Conservation (phyloP, 2,888 invertebrate genomes). For the Cosmorhoe ocellata region DNA sequence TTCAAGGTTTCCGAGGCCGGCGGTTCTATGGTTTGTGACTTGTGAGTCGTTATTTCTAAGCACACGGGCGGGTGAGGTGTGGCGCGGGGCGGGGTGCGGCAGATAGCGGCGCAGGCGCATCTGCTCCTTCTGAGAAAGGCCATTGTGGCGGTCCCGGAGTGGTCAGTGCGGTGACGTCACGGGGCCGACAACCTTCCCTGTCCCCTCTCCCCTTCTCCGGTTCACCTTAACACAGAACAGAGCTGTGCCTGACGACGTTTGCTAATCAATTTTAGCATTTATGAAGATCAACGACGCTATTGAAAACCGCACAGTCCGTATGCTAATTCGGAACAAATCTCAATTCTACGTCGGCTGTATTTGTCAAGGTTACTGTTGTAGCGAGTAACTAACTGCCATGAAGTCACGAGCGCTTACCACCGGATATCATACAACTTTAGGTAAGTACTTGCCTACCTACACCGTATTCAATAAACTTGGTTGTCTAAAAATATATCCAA, state of each 20-base stretch:
- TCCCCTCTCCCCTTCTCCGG: constrained; percentile 42
- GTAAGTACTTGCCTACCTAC: too few species aligned
- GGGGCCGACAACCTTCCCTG: constrained; percentile 77
- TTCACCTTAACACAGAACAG: constrained; percentile 35
- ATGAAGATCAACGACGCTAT: constrained; percentile 34
- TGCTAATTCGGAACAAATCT: constrained; percentile 24
- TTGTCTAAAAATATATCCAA: constrained; percentile 8
- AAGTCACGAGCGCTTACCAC: constrained; percentile 4
- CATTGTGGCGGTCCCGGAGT: constrained; percentile 75
- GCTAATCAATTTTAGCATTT: constrained; percentile 44
- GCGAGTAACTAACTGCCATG: constrained; percentile 13
- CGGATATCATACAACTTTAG: constrained; percentile 13
- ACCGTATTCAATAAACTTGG: background rate
- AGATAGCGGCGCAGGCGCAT: constrained; percentile 73
- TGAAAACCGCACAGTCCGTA: constrained; percentile 34
- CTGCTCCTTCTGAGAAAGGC: constrained; percentile 80
- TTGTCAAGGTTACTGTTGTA: constrained; percentile 27
- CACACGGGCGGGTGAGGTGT: constrained; percentile 49
- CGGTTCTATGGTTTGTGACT: constrained; percentile 27
- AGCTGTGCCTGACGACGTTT: constrained; percentile 43
- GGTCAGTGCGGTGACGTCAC: constrained; percentile 81
- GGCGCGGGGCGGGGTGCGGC: constrained; percentile 54
- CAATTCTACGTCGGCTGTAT: constrained; percentile 5
- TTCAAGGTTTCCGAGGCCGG: constrained; percentile 37
- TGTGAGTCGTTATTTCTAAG: constrained; percentile 42